Percentiles rank a stretch among this genome's conserved stretches.
phyloP scores from a whole-genome alignment of 2,888 invertebrate species.

The Drosophila anomelani region DNA sequence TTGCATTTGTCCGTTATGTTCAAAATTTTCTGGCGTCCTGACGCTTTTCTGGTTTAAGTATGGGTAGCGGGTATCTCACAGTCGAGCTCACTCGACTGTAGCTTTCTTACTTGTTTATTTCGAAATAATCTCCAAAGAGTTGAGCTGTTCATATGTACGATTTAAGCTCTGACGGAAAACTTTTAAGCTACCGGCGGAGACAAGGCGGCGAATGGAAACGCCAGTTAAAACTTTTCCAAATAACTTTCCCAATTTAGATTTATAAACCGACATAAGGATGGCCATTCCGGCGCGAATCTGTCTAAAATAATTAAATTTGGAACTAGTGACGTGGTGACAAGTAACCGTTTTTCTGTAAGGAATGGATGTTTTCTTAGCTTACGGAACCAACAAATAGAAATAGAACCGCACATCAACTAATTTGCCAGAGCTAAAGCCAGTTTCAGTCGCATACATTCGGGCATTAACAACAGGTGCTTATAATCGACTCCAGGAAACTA shows the following conservation, averaged over 20 bases:
- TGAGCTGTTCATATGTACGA: too few species aligned
- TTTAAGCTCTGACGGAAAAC: conserved; percentile 32
- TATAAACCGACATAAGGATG: conserved; percentile 49
- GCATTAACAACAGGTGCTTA: conserved; percentile 26
- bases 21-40: too few species aligned
- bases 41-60: too few species aligned
- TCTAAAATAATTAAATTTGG: conserved; percentile 1
- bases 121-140: too few species aligned
- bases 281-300: background rate
- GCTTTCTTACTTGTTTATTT: too few species aligned
- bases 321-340: background rate
- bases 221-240: conserved; percentile 2
- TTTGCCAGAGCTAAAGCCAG: conserved; percentile 8
- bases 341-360: background rate
- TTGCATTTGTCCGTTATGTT: too few species aligned
- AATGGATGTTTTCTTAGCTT: conserved; percentile 1
- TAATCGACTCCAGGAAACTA: background rate
- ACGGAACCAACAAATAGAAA: conserved; percentile 4
- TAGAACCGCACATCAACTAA: conserved; percentile 28
- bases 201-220: background rate
- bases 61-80: too few species aligned
- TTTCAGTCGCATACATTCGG: conserved; percentile 21
- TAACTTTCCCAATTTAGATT: conserved; percentile 74
- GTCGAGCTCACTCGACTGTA: too few species aligned
- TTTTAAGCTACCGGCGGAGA: conserved; percentile 31